Evolutionary conservation across 2,113 vertebrate species (phyloP), one percentile per base, ranked within the genome.

Genomic region (Pipra filicauda): DNA sequence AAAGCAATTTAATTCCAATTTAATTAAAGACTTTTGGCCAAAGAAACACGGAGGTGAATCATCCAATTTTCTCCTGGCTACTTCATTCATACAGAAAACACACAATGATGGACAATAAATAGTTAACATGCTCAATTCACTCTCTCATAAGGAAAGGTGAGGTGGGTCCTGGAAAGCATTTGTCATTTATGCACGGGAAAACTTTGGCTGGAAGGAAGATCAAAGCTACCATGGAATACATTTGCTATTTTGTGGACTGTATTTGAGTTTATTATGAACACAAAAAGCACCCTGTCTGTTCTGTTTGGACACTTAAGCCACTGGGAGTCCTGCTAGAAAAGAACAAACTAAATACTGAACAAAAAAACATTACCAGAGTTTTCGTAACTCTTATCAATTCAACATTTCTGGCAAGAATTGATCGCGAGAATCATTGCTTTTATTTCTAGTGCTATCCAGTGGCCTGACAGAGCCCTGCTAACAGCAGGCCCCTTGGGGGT

Each of bases 1-100:
- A 73, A 62, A 81, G 74, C 93, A 95, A 94, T 95, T 97, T 72
- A 93, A 95, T 93, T 94, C 66, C 64, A 76, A 91, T 90, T 90
- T 91, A 94, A 97, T 96, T 94, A 94, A 91, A 96, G 87, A 94
- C 37, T 67, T 96, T 91, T 74, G 57, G 86, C 67, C 64, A 66
- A 84, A 88, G 85, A 95, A 94, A 62, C 33, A 55, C 0, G 0
- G 74, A 92, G 78, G 59, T 95, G 77, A 94, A 95, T 97, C 83
- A 96, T 96, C 88, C 58, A 70, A n/a, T 95, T 97, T 94, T 83
- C 80, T 91, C 85, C 72, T 77, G 43, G 44, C 66, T 79, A 51
- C 62, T 95, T 75, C 51, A 85, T 78, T 92, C 85, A 94, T 66
- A 89, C 24, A 79, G 89, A 95, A 92, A 92, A 96, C 55, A 78